phyloP scores from a whole-genome alignment of 2,888 invertebrate genomes.

The Dicyrtomina minuta region DNA sequence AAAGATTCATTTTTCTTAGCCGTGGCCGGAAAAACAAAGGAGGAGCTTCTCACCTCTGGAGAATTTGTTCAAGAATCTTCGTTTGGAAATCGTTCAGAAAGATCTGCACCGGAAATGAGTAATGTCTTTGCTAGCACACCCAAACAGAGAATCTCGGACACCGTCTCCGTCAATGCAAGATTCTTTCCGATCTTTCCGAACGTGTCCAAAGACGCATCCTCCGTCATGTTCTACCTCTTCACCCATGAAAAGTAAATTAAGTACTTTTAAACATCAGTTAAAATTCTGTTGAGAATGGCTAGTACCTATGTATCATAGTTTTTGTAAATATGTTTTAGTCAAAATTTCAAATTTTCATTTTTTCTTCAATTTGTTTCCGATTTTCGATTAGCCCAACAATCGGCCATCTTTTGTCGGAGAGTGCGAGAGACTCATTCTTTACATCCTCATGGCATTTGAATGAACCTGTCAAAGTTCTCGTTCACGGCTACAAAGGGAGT shows the following conservation, averaged over 20 bases:
- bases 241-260: constrained; percentile 17
- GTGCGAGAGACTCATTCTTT: constrained; percentile 20
- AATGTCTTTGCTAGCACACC: neutral
- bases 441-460: constrained; percentile 23
- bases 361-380: no score
- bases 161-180: no score
- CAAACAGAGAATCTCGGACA: neutral
- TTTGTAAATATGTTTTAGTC: no score
- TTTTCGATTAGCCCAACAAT: neutral
- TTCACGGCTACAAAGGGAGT: constrained; percentile 46
- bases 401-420: constrained; percentile 1
- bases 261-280: neutral
- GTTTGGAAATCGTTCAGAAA: neutral
- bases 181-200: neutral
- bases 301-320: no score
- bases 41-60: constrained; percentile 1
- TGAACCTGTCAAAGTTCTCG: constrained; percentile 42
- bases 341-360: neutral
- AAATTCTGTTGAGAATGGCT: neutral
- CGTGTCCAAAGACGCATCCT: neutral
- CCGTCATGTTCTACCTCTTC: constrained; percentile 24
- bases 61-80: neutral
- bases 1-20: constrained; percentile 9
- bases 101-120: neutral
- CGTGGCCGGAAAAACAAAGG: neutral